Evolutionary conservation across 2,113 vertebrate genomes (phyloP), one percentile per base, ranked within the genome.

Genomic region (Corydoras sp.): DNA sequence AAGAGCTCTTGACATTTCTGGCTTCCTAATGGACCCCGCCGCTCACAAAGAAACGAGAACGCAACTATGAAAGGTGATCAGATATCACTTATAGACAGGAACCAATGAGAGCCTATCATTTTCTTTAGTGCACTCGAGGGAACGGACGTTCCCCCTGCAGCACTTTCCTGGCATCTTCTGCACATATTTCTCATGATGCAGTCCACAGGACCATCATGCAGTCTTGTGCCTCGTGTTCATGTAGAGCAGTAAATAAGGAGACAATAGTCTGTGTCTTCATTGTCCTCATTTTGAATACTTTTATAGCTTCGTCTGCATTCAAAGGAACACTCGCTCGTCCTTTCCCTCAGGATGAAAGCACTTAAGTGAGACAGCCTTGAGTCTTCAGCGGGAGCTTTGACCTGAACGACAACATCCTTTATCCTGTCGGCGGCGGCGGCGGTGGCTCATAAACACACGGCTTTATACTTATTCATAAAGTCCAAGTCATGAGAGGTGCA

Each of bases 211-310:
- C 35, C 64, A 32, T 3, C 10, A n/a, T n/a, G 54, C 14, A 56
- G 6, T 56, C 13, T 51, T 9, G 24, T 10, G 11, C 29, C 11
- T n/a, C 18, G 18, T n/a, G 7, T 55, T 14, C 32, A 7, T 31
- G 5, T 11, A 67, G 7, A 15, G 35, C 13, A 70, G 65, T 64
- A 65, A 70, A 60, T 4, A 76, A 60, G 35, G 4, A 12, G 4
- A 65, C 11, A 59, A 60, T 55, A 66, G 65, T n/a, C 31, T 53
- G 4, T 9, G 76, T 69, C 49, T 56, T 15, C 3, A 43, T 43
- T 43, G 35, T 43, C 35, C 35, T 43, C 35, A 43, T 43, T 43
- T 43, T 43, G 35, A 43, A 43, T 43, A 43, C 35, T 43, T 43
- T 43, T 43, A 43, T 43, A 43, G 35, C 35, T 43, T 43, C 35